Evolutionary conservation across 2,113 vertebrate genomes (phyloP).

Genomic region (Glaucomys volans): DNA sequence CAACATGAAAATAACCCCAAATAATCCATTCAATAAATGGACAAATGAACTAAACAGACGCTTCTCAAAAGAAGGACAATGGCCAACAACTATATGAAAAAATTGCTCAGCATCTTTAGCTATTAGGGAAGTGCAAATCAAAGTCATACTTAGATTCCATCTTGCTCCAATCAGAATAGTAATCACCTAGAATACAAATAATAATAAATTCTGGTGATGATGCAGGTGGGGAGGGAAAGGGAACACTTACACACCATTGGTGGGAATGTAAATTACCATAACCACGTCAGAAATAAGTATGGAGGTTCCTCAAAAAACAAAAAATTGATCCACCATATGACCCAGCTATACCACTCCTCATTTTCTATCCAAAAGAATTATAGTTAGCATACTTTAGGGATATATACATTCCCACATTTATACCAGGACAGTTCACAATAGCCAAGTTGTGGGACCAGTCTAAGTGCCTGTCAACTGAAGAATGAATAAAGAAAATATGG

Average conservation of each 20-base stretch:
- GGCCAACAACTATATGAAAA: not conserved
- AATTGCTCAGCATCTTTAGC: not conserved
- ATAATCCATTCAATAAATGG: not conserved
- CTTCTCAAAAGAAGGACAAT: not conserved
- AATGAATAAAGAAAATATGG: not conserved
- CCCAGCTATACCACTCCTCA: not conserved
- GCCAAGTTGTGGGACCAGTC: not conserved
- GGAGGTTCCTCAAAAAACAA: not conserved
- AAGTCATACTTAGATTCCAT: not conserved
- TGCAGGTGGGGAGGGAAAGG: not conserved
- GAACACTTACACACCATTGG: not conserved
- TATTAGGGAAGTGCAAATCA: not conserved
- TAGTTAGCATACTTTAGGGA: not conserved
- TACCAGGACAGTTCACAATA: not conserved
- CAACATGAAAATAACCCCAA: not conserved
- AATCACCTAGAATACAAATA: not conserved
- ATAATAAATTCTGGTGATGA: not conserved
- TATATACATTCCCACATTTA: not conserved
- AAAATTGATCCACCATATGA: not conserved
- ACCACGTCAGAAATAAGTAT: not conserved
- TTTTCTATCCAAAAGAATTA: not conserved
- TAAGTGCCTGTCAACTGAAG: not conserved
- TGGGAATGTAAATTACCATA: not conserved
- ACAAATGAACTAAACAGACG: not conserved
- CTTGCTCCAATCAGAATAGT: not conserved